These are phyloP conservation scores for Pteropus rufus DNA, from an alignment of 2,797 vertebrate genomes.

Conservation along the genomic window DNA sequence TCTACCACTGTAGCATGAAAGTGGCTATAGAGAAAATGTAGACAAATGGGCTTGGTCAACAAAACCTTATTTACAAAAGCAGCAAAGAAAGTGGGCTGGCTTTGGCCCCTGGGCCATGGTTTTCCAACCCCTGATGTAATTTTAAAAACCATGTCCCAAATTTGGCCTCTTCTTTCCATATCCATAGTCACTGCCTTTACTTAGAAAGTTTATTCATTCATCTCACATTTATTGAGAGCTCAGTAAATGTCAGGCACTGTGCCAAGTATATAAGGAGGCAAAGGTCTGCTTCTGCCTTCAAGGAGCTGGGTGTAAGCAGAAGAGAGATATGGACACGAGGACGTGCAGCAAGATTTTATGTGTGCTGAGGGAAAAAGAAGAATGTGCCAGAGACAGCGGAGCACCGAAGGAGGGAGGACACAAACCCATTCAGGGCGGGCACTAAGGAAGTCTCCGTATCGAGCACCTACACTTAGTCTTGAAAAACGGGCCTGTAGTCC, in stretches of 20 bases:
- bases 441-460: not conserved
- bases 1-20: not conserved
- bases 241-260: not conserved
- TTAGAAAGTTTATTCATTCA: slow-evolving; percentile 33
- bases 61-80: slow-evolving; percentile 55
- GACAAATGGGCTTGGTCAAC: not conserved
- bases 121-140: not conserved
- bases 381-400: not conserved
- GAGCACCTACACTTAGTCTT: not conserved
- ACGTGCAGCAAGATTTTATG: not conserved
- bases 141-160: not conserved
- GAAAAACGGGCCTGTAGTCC: not conserved
- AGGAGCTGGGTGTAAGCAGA: not conserved
- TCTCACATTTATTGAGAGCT: not conserved
- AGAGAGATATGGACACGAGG: not conserved
- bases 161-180: not conserved
- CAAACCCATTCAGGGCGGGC: not conserved
- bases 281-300: not conserved
- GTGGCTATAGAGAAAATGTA: not conserved
- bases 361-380: not conserved
- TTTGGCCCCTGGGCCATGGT: not conserved
- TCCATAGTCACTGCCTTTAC: not conserved
- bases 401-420: not conserved
- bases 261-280: not conserved
- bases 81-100: not conserved